phyloP scores from a whole-genome alignment of 2,888 invertebrate species.

The Resseliella maxima region DNA sequence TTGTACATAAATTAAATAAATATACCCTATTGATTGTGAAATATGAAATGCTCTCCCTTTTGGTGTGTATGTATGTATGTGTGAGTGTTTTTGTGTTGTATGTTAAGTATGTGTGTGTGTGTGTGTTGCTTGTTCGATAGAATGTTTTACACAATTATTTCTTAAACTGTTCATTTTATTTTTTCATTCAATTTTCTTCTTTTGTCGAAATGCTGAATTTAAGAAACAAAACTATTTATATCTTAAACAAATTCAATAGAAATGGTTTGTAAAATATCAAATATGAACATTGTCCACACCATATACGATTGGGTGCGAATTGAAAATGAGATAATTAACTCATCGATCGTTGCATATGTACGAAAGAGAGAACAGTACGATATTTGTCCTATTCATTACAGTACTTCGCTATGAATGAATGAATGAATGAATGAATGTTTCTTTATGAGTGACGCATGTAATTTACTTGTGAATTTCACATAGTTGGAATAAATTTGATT shows the following conservation, averaged over 20 bases:
- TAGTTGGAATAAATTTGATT: not conserved
- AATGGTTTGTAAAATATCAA: not conserved
- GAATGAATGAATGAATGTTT: no score
- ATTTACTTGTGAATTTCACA: no score
- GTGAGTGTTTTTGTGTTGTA: not conserved
- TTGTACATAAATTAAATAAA: slow-evolving; percentile 36
- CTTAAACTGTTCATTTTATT: no score
- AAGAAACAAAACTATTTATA: not conserved
- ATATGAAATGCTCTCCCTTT: slow-evolving; percentile 1
- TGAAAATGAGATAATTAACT: no score
- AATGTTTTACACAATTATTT: no score
- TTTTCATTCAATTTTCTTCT: not conserved
- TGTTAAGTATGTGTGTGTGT: not conserved
- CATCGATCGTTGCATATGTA: no score
- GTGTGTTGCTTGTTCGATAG: not conserved
- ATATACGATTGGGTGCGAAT: no score
- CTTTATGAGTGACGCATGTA: no score
- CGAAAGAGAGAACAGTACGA: no score
- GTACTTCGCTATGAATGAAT: no score
- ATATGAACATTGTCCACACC: not conserved
- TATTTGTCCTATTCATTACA: no score
- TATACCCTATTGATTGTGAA: slow-evolving; percentile 26
- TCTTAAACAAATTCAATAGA: slow-evolving; percentile 28
- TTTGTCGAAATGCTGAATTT: not conserved
- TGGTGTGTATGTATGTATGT: not conserved